Percentiles rank a stretch among this genome's conserved stretches.
These are phyloP conservation scores for Lacerta bilineata DNA, from an alignment of 2,797 vertebrate species.

Conservation along the genomic window DNA sequence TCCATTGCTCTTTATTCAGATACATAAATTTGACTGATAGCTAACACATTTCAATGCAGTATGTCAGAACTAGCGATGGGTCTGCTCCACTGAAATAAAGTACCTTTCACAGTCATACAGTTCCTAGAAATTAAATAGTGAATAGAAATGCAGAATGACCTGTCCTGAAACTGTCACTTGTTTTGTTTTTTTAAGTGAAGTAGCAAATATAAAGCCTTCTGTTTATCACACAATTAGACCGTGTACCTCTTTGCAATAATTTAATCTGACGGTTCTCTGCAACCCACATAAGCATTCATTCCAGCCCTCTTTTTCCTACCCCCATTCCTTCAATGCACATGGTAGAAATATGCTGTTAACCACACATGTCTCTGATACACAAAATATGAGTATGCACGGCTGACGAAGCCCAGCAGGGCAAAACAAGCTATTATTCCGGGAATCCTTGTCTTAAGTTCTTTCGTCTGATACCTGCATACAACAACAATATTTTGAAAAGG, in stretches of 20 bases:
- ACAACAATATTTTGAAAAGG: too few species aligned
- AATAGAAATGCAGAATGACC: background rate
- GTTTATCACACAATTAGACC: background rate
- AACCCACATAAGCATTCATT: background rate
- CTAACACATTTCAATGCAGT: background rate
- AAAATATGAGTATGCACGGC: too few species aligned
- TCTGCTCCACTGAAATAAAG: background rate
- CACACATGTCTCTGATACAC: background rate
- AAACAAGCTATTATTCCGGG: too few species aligned
- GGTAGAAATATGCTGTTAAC: background rate
- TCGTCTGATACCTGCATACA: too few species aligned
- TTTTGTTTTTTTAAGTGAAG: background rate
- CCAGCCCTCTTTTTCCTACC: background rate
- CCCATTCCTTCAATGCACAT: background rate
- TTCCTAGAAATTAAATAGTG: background rate
- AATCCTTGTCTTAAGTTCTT: too few species aligned
- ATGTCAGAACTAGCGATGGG: background rate
- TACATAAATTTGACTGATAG: too few species aligned
- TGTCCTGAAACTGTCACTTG: background rate
- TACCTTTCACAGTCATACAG: background rate
- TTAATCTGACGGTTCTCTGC: background rate
- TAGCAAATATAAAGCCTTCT: background rate
- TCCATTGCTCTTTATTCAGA: background rate
- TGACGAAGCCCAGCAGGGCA: too few species aligned
- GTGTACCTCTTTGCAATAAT: background rate